Conservation (phyloP, 2,888 invertebrate genomes). For the Agonopterix arenella region DNA sequence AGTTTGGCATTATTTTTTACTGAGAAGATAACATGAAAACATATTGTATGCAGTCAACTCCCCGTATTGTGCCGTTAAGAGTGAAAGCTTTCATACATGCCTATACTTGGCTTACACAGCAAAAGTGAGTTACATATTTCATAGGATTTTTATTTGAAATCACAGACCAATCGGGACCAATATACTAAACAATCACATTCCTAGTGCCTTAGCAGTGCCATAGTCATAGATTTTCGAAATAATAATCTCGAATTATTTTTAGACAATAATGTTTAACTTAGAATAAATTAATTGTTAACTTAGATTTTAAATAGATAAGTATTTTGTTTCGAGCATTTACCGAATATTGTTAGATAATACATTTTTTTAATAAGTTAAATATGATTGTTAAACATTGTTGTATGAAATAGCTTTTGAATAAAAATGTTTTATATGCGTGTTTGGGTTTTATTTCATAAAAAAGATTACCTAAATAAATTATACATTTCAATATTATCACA, state of each 20-base stretch:
- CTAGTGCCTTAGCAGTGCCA: not conserved
- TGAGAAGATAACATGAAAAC: no score
- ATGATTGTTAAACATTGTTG: no score
- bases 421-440: not conserved
- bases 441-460: not conserved
- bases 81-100: no score
- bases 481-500: not conserved
- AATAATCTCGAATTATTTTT: not conserved
- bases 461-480: not conserved
- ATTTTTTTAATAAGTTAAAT: not conserved
- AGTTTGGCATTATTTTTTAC: no score
- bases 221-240: not conserved
- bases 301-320: not conserved
- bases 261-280: not conserved
- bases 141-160: no score
- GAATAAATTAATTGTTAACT: not conserved
- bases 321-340: slow-evolving; percentile 16
- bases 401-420: not conserved
- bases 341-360: slow-evolving; percentile 5
- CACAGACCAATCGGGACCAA: not conserved
- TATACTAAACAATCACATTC: not conserved
- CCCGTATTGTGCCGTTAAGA: no score
- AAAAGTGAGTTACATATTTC: no score
- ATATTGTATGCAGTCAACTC: no score
- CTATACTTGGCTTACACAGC: no score